Evolutionary conservation across 2,797 vertebrate genomes (phyloP), one percentile per base, ranked within the genome.

Genomic region (Arrhamphus sclerolepis): DNA sequence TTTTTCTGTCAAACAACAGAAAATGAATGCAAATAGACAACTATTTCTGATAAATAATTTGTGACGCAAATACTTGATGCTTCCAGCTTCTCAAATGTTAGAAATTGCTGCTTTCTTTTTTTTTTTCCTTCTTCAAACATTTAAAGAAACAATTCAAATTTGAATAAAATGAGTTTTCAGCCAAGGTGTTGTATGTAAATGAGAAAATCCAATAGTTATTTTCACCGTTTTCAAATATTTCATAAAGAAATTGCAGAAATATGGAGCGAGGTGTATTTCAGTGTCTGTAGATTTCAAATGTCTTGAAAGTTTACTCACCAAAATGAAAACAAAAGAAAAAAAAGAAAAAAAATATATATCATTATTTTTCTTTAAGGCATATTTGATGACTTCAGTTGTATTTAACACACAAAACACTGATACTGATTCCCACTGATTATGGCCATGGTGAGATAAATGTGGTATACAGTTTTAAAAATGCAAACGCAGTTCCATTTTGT

Each of bases 401-500:
- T 73, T 66, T 50, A 18, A 70, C n/a, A 54, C 66, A 60, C 21
- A 50, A 66, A 58, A 48, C 47, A 57, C 49, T 24, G 17, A 7
- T 16, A 53, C n/a, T 20, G 38, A 63, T 77, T 66, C 40, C 46
- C 21, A 9, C 11, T 13, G 24, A 26, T 53, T 2, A 18, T 22
- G 31, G 44, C 21, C n/a, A 10, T 19, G 38, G 40, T 70, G 46
- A 72, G 46, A 56, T 70, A 53, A 60, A 58, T 29, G 41, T 38
- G 14, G 34, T 14, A 14, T 38, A 38, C 34, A 14, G 34, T 38
- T 38, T 38, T 38, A 24, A 28, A 66, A 54, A 63, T 53, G 68
- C 53, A 70, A 74, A 63, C 61, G 57, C 26, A 18, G 66, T 63
- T 80, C 24, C 29, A 73, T 56, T 73, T 67, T 39, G 0, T 84